A percentile compares a stretch with the other conserved stretches of the same genome.
Conservation (phyloP, 2,888 invertebrate genomes). For the Heliconius charithonia region DNA sequence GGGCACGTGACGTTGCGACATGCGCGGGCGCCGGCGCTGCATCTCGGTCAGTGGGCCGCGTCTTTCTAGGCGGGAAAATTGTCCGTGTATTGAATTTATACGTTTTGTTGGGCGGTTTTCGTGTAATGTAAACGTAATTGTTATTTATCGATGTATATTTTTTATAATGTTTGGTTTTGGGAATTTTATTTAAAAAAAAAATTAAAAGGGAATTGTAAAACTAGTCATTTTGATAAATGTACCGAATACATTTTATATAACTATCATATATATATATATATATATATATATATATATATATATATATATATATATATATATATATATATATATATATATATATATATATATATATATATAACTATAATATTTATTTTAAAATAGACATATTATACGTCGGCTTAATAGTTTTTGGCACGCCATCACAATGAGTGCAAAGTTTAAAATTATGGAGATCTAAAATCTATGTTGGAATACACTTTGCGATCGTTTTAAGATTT, state of each 20-base stretch:
- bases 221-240: too few relatives aligned
- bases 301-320: too few relatives aligned
- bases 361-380: too few relatives aligned
- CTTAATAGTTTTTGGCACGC: neutral
- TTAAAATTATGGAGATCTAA: neutral
- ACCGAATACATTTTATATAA: too few relatives aligned
- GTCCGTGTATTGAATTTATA: conserved; percentile 15
- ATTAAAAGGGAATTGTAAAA: too few relatives aligned
- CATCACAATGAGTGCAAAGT: neutral
- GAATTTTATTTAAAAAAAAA: neutral
- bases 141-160: neutral
- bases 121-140: neutral
- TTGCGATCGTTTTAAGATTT: neutral
- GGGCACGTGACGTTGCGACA: conserved; percentile 47
- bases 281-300: too few relatives aligned
- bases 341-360: too few relatives aligned
- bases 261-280: too few relatives aligned
- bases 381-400: neutral
- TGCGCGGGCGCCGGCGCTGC: conserved; percentile 51
- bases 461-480: neutral
- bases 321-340: too few relatives aligned
- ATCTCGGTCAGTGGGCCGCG: conserved; percentile 72
- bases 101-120: conserved; percentile 33
- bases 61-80: conserved; percentile 40
- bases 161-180: neutral